Evolutionary conservation across 2,113 vertebrate species (phyloP).

Genomic region (Rhineura floridana): DNA sequence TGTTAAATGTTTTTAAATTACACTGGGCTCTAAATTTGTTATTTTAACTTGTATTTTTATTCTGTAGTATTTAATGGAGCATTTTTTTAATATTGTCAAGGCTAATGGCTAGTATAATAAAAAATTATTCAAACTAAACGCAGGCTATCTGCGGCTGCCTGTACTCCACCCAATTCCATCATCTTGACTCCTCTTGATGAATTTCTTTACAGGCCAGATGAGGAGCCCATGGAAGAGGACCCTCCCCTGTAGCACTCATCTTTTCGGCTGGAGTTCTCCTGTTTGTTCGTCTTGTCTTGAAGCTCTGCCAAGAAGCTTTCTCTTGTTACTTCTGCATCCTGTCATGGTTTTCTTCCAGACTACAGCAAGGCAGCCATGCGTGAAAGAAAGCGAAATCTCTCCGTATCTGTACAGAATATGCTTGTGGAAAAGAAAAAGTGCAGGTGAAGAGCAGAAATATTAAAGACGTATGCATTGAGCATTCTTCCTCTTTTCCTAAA

Average conservation of each 20-base stretch:
- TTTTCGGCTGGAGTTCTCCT: conserved; percentile 61
- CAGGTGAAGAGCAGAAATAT: conserved; percentile 62
- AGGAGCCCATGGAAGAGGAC: conserved; percentile 97
- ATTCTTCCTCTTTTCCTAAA: conserved; percentile 53
- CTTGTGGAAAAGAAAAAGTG: conserved; percentile 50
- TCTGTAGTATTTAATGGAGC: too few relatives aligned
- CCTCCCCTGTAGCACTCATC: conserved; percentile 85
- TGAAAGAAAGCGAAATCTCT: conserved; percentile 65
- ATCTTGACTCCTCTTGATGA: not conserved
- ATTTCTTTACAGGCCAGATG: conserved; percentile 78
- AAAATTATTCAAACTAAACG: too few relatives aligned
- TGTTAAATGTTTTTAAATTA: too few relatives aligned
- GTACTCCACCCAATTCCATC: not conserved
- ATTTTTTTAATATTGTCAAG: too few relatives aligned
- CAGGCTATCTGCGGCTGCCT: too few relatives aligned
- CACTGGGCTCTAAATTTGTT: too few relatives aligned
- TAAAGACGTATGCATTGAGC: conserved; percentile 53
- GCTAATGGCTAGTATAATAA: too few relatives aligned
- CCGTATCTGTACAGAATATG: conserved; percentile 54
- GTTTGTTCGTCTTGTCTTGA: conserved; percentile 78
- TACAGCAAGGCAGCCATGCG: conserved; percentile 67
- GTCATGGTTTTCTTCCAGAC: conserved; percentile 64
- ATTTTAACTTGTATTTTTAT: too few relatives aligned
- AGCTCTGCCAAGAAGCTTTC: conserved; percentile 80
- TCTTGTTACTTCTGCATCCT: conserved; percentile 73